A percentile compares a stretch with the other conserved stretches of the same genome.
phyloP scores from a whole-genome alignment of 2,797 vertebrate species.

The Tokudaia muenninki region DNA sequence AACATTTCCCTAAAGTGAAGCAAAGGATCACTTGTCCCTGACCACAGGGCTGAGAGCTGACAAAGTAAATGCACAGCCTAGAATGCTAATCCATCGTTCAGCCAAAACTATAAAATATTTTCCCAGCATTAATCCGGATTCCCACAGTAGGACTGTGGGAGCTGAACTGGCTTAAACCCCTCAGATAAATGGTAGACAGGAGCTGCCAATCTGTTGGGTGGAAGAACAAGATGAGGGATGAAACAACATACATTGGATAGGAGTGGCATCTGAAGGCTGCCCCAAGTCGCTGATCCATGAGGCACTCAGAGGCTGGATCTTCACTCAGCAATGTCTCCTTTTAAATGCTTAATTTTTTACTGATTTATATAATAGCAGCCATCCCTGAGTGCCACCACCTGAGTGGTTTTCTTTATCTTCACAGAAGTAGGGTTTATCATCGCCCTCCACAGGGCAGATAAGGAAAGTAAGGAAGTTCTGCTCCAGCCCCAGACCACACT shows the following conservation, averaged over 20 bases:
- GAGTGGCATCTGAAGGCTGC: background rate
- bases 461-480: background rate
- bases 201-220: background rate
- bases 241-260: background rate
- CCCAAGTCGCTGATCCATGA: background rate
- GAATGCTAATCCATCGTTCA: conserved; percentile 64
- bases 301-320: background rate
- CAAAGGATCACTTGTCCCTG: conserved; percentile 69
- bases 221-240: background rate
- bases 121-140: conserved; percentile 36
- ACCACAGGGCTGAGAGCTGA: background rate
- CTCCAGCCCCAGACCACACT: background rate
- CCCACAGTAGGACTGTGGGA: background rate
- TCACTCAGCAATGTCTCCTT: background rate
- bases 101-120: conserved; percentile 61
- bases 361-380: background rate
- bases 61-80: conserved; percentile 58
- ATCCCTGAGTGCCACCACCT: background rate
- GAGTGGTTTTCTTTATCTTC: conserved; percentile 20
- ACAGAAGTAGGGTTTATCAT: background rate
- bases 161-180: background rate
- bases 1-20: conserved; percentile 58
- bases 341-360: background rate
- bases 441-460: background rate
- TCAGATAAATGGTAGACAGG: background rate